phyloP scores from a whole-genome alignment of 2,888 invertebrate species.

The Synanthedon formicaeformis region DNA sequence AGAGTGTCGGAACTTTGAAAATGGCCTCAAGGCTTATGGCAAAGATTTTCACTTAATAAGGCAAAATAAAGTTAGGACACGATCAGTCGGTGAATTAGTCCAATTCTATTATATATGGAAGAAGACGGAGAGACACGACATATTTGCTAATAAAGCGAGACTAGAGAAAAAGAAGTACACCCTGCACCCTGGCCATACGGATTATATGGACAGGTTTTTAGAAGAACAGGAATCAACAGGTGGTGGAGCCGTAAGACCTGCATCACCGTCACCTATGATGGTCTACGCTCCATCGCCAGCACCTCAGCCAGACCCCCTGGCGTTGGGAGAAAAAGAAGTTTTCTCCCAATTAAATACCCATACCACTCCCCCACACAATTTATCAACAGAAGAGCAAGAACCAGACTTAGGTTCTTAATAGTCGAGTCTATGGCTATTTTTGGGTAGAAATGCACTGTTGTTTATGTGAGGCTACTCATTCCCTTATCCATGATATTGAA shows the following conservation, averaged over 20 bases:
- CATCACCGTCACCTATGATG: constrained; percentile 76
- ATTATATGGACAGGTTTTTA: constrained; percentile 93
- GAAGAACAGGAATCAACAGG: constrained; percentile 86
- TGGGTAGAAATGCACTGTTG: constrained; percentile 22
- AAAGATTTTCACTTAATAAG: constrained; percentile 97
- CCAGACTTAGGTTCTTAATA: constrained; percentile 58
- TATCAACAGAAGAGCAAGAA: constrained; percentile 57
- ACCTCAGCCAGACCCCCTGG: constrained; percentile 54
- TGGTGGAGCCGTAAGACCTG: constrained; percentile 62
- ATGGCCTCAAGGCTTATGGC: constrained; percentile 91
- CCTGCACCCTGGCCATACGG: constrained; percentile 91
- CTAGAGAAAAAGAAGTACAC: constrained; percentile 94
- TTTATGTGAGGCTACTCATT: constrained; percentile 8
- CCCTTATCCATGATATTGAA: constrained; percentile 30
- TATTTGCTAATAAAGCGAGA: constrained; percentile 87
- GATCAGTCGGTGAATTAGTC: constrained; percentile 95
- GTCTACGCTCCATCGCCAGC: constrained; percentile 52
- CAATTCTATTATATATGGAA: constrained; percentile 99
- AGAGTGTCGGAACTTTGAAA: constrained; percentile 96
- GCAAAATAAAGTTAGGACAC: constrained; percentile 92
- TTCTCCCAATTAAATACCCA: constrained; percentile 58
- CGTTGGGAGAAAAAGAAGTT: constrained; percentile 61
- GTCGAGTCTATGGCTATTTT: constrained; percentile 29
- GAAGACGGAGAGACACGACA: constrained; percentile 97
- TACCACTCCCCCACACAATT: constrained; percentile 41